Evolutionary conservation across 2,888 invertebrate species (phyloP).

Genomic region (Leptopilina syphax): DNA sequence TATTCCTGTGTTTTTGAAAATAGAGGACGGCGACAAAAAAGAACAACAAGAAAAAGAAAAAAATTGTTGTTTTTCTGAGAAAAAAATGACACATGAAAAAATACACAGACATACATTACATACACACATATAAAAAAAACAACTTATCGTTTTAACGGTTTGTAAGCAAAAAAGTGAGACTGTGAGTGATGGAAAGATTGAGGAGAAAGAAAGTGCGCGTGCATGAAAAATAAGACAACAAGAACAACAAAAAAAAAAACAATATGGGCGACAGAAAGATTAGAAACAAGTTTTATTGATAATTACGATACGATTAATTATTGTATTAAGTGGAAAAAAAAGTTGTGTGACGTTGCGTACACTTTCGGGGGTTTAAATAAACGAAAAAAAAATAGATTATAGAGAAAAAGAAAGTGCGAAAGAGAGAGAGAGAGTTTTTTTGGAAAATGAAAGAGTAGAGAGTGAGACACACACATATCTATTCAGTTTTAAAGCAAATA

Average conservation of each 20-base stretch:
- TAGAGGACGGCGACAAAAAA: constrained; percentile 9
- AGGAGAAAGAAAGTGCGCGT: constrained; percentile 50
- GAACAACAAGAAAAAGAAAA: no score
- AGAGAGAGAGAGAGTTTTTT: no score
- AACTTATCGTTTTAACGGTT: constrained; percentile 42
- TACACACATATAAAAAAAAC: background rate
- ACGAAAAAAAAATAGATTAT: background rate
- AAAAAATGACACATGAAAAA: constrained; percentile 11
- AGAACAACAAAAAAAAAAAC: constrained; percentile 32
- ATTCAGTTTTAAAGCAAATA: constrained; percentile 49
- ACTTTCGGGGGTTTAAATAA: constrained; percentile 56
- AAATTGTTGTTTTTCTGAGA: constrained; percentile 54
- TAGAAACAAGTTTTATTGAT: constrained; percentile 71
- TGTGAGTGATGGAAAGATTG: constrained; percentile 47
- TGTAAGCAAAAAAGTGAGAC: constrained; percentile 49
- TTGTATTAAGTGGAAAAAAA: constrained; percentile 68
- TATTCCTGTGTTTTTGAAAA: constrained; percentile 47
- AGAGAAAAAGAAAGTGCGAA: no score
- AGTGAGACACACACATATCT: constrained; percentile 57
- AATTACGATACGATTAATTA: constrained; percentile 73
- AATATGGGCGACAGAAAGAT: constrained; percentile 57
- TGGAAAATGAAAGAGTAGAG: no score
- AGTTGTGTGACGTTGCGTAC: constrained; percentile 66
- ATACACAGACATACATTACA: no score
- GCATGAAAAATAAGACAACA: constrained; percentile 46